phyloP scores from a whole-genome alignment of 1,140 invertebrate species.

The Microplitis demolitor region DNA sequence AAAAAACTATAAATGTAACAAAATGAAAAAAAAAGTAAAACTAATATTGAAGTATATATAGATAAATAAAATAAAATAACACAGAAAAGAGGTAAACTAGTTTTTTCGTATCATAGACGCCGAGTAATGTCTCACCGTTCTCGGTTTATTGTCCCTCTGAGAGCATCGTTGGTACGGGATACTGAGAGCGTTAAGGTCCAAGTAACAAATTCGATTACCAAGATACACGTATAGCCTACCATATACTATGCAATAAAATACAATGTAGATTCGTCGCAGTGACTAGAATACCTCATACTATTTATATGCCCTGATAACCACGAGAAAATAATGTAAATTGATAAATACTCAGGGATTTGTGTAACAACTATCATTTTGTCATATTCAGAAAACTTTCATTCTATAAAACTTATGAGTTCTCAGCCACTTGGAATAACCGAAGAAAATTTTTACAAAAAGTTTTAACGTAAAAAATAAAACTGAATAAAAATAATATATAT shows the following conservation, averaged over 20 bases:
- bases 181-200: conserved; percentile 14
- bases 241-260: background rate
- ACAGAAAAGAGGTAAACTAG: conserved; percentile 1
- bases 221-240: background rate
- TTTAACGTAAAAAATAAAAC: background rate
- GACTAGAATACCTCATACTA: no score
- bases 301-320: no score
- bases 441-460: no score
- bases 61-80: conserved; percentile 6
- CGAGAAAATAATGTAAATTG: no score
- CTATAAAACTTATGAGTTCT: no score
- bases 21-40: background rate
- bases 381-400: no score
- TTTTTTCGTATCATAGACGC: conserved; percentile 16
- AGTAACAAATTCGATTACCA: conserved; percentile 28
- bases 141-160: conserved; percentile 28
- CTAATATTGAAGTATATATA: background rate
- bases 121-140: conserved; percentile 16
- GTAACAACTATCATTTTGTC: no score
- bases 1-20: background rate
- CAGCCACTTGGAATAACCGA: no score
- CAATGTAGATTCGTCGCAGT: no score
- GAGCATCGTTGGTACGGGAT: conserved; percentile 11
- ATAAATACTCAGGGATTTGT: no score
- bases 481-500: background rate